These are phyloP conservation scores for Lepetodrilus schrolli DNA, from an alignment of 2,888 invertebrate genomes.

Conservation along the genomic window DNA sequence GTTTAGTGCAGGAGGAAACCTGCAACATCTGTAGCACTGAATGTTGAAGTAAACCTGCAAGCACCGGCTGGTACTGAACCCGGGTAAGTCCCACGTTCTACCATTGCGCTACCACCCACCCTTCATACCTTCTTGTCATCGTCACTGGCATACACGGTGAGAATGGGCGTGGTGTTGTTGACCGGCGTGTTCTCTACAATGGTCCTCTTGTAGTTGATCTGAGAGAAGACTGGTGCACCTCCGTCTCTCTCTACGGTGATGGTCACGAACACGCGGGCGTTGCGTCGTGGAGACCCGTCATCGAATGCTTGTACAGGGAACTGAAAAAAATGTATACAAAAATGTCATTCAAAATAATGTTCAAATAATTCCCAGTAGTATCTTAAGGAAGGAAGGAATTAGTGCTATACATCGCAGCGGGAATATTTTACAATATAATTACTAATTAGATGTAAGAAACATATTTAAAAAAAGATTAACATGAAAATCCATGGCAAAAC, in stretches of 20 bases:
- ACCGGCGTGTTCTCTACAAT: conserved; percentile 55
- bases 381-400: not conserved
- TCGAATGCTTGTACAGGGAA: conserved; percentile 58
- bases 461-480: not conserved
- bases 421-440: too few relatives aligned
- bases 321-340: conserved; percentile 41
- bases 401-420: too few relatives aligned
- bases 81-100: too few relatives aligned
- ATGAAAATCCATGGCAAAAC: not conserved
- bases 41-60: too few relatives aligned
- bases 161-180: conserved; percentile 47
- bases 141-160: conserved; percentile 57
- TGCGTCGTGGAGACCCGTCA: conserved; percentile 46
- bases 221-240: conserved; percentile 36
- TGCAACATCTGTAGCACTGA: too few relatives aligned
- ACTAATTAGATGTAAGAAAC: not conserved
- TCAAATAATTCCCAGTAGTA: not conserved
- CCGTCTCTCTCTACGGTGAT: conserved; percentile 45
- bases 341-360: not conserved
- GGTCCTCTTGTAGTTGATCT: conserved; percentile 33
- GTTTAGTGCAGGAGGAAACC: too few relatives aligned
- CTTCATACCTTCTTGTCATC: conserved; percentile 50
- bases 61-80: too few relatives aligned
- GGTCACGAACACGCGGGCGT: conserved; percentile 28
- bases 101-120: too few relatives aligned